Evolutionary conservation across 2,888 invertebrate species (phyloP), one percentile per base, ranked within the genome.

Genomic region (Trissoscelio sp.): DNA sequence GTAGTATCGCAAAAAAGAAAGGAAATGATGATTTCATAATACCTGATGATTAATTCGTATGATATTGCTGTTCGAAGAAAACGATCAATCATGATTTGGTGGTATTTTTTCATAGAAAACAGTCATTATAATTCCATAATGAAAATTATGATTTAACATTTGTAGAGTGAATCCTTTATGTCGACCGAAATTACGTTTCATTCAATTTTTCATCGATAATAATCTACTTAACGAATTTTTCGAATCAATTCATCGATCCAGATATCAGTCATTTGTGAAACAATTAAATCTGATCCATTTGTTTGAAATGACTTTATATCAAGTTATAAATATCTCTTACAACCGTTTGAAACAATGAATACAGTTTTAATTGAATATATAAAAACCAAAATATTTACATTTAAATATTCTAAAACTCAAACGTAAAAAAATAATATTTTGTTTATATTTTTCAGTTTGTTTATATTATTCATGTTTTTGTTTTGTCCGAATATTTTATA

Each of bases 121-220:
- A 48, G 11, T 66, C 58, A 75, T 58, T 57, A 42, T 51, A 28
- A 57, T 66, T 44, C 22, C 31, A 58, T 58, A 67, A 74, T 48
- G 39, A 57, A 74, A 74, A 72, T 58, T 58, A 66, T 75, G 39
- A 67, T 58, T 67, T 53, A 48, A 67, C 42, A 53, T 64, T 53
- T 44, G 42, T 58, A 6, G 60, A 53, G 14, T 20, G 46, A 31
- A 24, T 12, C 60, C 22, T 37, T 60, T 51, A 39, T 51, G 12
- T 11, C 14, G 44, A 3, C 18, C 58, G n/a, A 58, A 67, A 60
- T 66, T 57, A 75, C 66, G 75, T 77, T 66, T 67, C 67, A 67
- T 77, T 67, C 44, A 77, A 67, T 67, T 77, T 42, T 67, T 77
- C 75, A 77, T 60, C 42, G 64, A 74, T 64, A 46, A 55, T 24